phyloP scores from a whole-genome alignment of 2,113 vertebrate species.

The Odobenus rosmarus region DNA sequence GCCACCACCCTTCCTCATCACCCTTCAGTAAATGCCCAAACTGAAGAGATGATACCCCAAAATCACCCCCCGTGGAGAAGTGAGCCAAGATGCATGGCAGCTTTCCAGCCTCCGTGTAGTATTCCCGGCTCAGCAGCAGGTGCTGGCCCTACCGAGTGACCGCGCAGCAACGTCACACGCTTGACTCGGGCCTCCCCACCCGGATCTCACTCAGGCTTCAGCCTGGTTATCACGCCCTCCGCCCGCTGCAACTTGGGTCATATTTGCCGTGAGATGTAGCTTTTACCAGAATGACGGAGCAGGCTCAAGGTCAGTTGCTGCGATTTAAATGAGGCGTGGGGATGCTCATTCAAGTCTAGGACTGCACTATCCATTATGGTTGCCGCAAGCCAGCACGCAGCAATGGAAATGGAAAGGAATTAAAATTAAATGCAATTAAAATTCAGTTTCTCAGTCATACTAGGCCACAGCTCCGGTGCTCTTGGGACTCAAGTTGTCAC shows the following conservation, averaged over 20 bases:
- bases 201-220: not conserved
- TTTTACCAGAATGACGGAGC: not conserved
- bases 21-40: not conserved
- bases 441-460: not conserved
- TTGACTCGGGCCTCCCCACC: not conserved
- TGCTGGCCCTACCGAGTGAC: not conserved
- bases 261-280: not conserved
- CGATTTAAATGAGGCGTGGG: not conserved
- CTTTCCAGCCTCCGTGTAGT: not conserved
- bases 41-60: not conserved
- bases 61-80: not conserved
- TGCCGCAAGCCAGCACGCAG: not conserved
- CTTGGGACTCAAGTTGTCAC: not conserved
- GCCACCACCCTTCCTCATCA: not conserved
- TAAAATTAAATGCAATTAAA: not conserved
- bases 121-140: not conserved
- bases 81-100: not conserved
- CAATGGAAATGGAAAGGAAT: not conserved
- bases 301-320: not conserved
- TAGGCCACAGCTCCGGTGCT: not conserved
- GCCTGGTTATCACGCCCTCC: not conserved
- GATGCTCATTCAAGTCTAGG: not conserved
- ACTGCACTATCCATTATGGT: not conserved
- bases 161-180: not conserved
- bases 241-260: not conserved